Percentiles rank a stretch among this genome's conserved stretches.
phyloP scores from a whole-genome alignment of 2,113 vertebrate genomes.

The Microcebus jonahi region DNA sequence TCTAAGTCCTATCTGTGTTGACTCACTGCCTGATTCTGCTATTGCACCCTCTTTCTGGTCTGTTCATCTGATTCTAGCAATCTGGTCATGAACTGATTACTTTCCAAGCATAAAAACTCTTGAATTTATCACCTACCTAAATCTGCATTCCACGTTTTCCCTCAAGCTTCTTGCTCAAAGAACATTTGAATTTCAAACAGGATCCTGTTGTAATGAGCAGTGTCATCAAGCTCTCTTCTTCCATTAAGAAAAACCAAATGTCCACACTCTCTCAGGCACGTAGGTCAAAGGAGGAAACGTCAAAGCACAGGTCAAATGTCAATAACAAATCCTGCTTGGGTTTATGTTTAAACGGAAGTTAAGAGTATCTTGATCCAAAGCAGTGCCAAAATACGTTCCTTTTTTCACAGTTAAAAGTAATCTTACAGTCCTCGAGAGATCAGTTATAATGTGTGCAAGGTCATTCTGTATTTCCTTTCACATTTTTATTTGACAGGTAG shows the following conservation, averaged over 20 bases:
- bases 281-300: background rate
- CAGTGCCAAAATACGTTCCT: background rate
- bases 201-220: background rate
- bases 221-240: background rate
- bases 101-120: constrained; percentile 45
- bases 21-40: background rate
- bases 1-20: background rate
- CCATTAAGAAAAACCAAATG: background rate
- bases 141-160: background rate
- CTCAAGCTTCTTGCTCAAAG: background rate
- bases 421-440: background rate
- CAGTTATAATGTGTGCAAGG: background rate
- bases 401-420: background rate
- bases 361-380: background rate
- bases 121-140: background rate
- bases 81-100: background rate
- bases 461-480: background rate
- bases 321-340: background rate
- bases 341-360: constrained; percentile 14
- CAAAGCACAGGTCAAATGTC: background rate
- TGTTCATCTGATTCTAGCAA: constrained; percentile 42
- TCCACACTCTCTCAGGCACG: background rate
- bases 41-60: background rate
- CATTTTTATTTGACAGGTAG: constrained; percentile 36
- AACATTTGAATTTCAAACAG: constrained; percentile 11